Percentiles rank a stretch among this genome's conserved stretches.
phyloP scores from a whole-genome alignment of 2,888 invertebrate genomes.

The Cantharis lateralis region DNA sequence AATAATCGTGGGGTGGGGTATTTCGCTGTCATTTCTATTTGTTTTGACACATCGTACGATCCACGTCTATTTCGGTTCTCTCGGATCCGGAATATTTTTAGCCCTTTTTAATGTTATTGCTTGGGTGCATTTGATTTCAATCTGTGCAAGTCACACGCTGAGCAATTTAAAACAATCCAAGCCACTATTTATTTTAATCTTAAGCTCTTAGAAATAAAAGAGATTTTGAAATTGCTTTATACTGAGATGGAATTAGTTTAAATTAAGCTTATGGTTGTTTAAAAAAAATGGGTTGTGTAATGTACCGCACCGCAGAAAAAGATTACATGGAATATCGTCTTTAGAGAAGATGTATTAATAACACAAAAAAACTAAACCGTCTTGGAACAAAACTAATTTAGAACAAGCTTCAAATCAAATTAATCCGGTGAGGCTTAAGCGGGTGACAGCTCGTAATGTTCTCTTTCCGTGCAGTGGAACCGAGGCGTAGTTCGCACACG shows the following conservation, averaged over 20 bases:
- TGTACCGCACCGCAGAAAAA: not conserved
- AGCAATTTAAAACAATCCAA: not conserved
- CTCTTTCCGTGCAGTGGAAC: conserved; percentile 39
- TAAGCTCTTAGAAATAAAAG: not conserved
- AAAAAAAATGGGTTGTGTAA: not conserved
- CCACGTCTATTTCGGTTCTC: not conserved
- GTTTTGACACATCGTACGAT: not conserved
- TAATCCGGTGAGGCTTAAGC: conserved; percentile 43
- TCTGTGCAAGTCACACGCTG: not conserved
- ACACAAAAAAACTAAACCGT: conserved; percentile 27
- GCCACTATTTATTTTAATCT: not conserved
- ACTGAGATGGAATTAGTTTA: not conserved
- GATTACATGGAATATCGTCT: conserved; percentile 15
- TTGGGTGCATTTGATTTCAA: not conserved
- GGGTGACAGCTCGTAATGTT: conserved; percentile 45
- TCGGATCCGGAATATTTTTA: not conserved
- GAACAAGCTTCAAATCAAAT: conserved; percentile 43
- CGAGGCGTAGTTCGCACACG: conserved; percentile 41
- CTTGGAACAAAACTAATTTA: conserved; percentile 30
- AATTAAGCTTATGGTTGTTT: not conserved
- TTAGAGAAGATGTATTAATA: conserved; percentile 27
- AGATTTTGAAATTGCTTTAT: not conserved
- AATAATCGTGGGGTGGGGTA: not conserved
- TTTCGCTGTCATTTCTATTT: not conserved
- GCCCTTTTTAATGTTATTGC: not conserved